Evolutionary conservation across 2,888 invertebrate species (phyloP).

Genomic region (Tipula lateralis): DNA sequence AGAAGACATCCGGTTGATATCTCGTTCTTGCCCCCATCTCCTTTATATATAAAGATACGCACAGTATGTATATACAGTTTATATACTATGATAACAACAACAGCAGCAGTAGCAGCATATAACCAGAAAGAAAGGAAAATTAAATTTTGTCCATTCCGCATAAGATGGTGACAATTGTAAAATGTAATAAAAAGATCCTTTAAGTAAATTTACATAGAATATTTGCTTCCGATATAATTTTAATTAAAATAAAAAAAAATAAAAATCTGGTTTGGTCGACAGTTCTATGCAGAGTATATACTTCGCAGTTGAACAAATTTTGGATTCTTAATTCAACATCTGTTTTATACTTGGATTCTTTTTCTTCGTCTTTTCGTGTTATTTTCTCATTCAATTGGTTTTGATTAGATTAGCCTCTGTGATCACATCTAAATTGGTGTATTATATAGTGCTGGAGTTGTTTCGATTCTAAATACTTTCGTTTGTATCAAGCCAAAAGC

Average conservation of each 20-base stretch:
- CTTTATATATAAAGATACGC: not conserved
- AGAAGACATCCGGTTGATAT: not conserved
- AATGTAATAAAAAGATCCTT: not conserved
- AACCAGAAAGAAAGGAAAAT: not conserved
- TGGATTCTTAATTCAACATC: not conserved
- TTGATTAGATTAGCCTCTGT: not conserved
- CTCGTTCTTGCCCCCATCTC: not conserved
- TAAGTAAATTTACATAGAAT: not conserved
- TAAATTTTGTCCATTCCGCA: not conserved
- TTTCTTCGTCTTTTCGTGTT: not conserved
- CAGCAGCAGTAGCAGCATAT: not conserved
- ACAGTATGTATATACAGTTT: not conserved
- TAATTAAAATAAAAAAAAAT: not conserved
- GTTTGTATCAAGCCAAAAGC: not conserved
- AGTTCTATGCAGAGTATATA: not conserved
- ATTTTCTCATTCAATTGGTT: not conserved
- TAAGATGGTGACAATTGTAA: slow-evolving; percentile 24
- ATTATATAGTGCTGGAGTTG: not conserved
- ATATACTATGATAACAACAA: not conserved
- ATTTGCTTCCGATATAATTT: slow-evolving; percentile 24
- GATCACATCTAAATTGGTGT: not conserved
- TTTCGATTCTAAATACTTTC: not conserved
- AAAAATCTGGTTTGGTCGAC: not conserved
- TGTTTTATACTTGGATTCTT: not conserved
- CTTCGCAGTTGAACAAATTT: not conserved